Conservation (phyloP, 2,113 vertebrate species). For the Chitala chitala region DNA sequence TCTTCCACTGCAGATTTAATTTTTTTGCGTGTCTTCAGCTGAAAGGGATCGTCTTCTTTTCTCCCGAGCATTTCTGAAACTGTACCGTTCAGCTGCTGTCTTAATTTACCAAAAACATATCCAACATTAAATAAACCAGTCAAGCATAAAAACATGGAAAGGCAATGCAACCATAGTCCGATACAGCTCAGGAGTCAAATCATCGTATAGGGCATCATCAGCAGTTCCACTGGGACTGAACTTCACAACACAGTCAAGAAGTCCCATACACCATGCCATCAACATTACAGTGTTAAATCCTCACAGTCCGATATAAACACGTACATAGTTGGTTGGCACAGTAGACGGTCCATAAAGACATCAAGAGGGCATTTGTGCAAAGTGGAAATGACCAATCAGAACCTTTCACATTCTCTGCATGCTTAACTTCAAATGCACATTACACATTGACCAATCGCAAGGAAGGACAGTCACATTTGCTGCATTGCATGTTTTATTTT, state of each 20-base stretch:
- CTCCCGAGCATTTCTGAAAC: slow-evolving; percentile 56
- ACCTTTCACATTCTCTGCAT: neutral
- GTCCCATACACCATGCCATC: neutral
- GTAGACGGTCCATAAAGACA: neutral
- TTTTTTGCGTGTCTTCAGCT: slow-evolving; percentile 5
- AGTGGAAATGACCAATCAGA: neutral
- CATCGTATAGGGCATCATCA: neutral
- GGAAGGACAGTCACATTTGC: neutral
- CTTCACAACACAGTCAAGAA: neutral
- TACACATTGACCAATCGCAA: neutral
- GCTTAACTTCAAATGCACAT: neutral
- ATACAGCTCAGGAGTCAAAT: neutral
- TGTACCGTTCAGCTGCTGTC: slow-evolving; percentile 46
- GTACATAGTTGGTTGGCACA: neutral
- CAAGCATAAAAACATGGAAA: neutral
- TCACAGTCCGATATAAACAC: neutral
- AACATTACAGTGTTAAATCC: neutral
- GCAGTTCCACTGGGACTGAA: neutral
- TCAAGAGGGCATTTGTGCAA: neutral
- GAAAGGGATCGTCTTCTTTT: slow-evolving; percentile 39
- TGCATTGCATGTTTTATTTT: neutral
- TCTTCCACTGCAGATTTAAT: neutral
- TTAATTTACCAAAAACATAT: neutral
- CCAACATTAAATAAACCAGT: neutral
- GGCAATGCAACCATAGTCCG: neutral